Evolutionary conservation across 2,797 vertebrate genomes (phyloP), one percentile per base, ranked within the genome.

Genomic region (Dallia pectoralis): DNA sequence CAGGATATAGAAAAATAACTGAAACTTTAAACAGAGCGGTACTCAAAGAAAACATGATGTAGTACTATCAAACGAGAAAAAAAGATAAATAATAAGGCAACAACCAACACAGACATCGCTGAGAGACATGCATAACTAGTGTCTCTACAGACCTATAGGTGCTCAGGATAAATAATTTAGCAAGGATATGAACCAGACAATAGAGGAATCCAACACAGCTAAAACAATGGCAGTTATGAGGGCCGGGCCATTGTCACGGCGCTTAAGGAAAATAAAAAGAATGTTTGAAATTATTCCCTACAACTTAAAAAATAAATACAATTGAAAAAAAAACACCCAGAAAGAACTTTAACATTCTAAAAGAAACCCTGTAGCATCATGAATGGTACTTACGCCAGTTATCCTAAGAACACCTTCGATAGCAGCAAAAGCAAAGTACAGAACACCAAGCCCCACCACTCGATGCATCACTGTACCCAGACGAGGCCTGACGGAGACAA

Each of bases 131-230:
- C 5, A n/a, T 11, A 25, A 3, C 8, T 56, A 25, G 53, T 30
- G 61, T 18, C 30, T 30, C 15, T 63, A 16, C n/a, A 25, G 15
- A 25, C n/a, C n/a, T 25, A 40, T 16, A 30, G 14, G 5, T 63
- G 18, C 2, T 63, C 16, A 2, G 29, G 25, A 16, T 49, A 12
- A 72, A 6, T 25, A 18, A 15, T 48, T 72, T 19, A 1, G 25
- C 44, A 96, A 96, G 95, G 95, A 96, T 96, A 96, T 96, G 90
- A 93, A 95, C 94, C 93, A 96, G 72, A 94, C 86, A 91, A 79
- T 77, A 85, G 88, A 82, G 87, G 94, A 93, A 81, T 96, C 95
- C 86, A 93, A 87, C 82, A 95, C 72, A 81, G 93, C 91, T 89
- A 96, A 89, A 86, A 87, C 78, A 89, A 96, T 90, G 68, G 80